Conservation (phyloP, 2,888 invertebrate genomes). For the Pseudolycoriella hygida region DNA sequence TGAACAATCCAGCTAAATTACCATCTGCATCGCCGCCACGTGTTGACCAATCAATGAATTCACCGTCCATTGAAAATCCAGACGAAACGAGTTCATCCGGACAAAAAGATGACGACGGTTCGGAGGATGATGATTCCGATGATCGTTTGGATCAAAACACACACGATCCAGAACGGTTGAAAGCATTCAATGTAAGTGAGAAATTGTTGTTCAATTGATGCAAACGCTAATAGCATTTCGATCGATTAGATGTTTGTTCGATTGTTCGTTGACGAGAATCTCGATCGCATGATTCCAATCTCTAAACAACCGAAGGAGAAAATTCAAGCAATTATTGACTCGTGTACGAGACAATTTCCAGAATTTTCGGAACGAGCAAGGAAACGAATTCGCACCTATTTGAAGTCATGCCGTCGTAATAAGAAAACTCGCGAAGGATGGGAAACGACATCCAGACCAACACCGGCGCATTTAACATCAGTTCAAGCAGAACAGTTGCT, state of each 20-base stretch:
- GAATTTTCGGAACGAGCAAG: slow-evolving; percentile 90
- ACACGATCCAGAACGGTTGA: slow-evolving; percentile 84
- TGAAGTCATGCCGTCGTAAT: slow-evolving; percentile 88
- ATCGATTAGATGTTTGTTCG: slow-evolving; percentile 80
- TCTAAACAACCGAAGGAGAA: slow-evolving; percentile 96
- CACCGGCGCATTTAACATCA: slow-evolving; percentile 90
- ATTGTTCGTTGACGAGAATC: slow-evolving; percentile 89
- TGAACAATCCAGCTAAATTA: slow-evolving; percentile 34
- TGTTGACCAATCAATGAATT: slow-evolving; percentile 51
- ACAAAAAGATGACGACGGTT: slow-evolving; percentile 71
- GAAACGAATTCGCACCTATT: slow-evolving; percentile 84
- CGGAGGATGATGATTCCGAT: slow-evolving; percentile 72
- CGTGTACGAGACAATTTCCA: slow-evolving; percentile 90
- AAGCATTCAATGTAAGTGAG: slow-evolving; percentile 80
- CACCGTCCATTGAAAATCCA: slow-evolving; percentile 33
- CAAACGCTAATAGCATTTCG: not conserved
- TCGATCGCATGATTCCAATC: slow-evolving; percentile 91
- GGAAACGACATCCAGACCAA: slow-evolving; percentile 78
- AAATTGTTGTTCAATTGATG: not conserved
- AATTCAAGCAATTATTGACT: slow-evolving; percentile 93
- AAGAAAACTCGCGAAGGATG: slow-evolving; percentile 83
- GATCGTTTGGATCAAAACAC: slow-evolving; percentile 77
- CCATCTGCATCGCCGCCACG: slow-evolving; percentile 29
- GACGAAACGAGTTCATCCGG: slow-evolving; percentile 82
- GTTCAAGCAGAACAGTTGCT: slow-evolving; percentile 92